Evolutionary conservation across 1,140 invertebrate genomes (phyloP).

Genomic region (Tetramorium alpestre): DNA sequence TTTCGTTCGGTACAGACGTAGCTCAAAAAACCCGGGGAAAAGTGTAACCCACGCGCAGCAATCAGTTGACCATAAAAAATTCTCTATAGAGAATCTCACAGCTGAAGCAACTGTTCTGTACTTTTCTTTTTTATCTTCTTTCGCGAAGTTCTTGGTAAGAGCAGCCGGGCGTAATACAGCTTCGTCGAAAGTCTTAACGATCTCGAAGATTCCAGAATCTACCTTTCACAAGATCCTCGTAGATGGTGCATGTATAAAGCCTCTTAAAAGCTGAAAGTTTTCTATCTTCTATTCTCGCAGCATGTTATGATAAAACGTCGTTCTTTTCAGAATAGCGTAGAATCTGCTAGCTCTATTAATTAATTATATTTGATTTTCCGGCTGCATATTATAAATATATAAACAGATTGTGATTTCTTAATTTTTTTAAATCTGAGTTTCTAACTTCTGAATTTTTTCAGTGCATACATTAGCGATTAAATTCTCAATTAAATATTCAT

Average conservation of each 20-base stretch:
- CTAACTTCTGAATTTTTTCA: neutral
- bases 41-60: conserved; percentile 47
- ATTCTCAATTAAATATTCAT: neutral
- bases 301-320: conserved; percentile 33
- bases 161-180: conserved; percentile 54
- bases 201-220: conserved; percentile 61
- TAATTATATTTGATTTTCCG: conserved; percentile 31
- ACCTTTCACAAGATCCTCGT: conserved; percentile 46
- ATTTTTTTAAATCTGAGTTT: neutral
- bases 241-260: conserved; percentile 59
- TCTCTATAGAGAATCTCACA: conserved; percentile 61
- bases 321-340: neutral
- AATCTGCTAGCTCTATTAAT: conserved; percentile 22
- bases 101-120: conserved; percentile 48
- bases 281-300: conserved; percentile 2
- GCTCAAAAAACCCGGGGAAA: neutral
- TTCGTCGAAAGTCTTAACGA: conserved; percentile 74
- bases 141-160: conserved; percentile 62
- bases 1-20: neutral
- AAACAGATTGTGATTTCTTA: neutral
- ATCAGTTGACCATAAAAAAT: conserved; percentile 71
- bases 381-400: neutral
- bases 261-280: conserved; percentile 60
- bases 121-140: conserved; percentile 45
- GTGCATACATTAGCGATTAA: neutral